Evolutionary conservation across 2,113 vertebrate species (phyloP).

Genomic region (Chionis minor): DNA sequence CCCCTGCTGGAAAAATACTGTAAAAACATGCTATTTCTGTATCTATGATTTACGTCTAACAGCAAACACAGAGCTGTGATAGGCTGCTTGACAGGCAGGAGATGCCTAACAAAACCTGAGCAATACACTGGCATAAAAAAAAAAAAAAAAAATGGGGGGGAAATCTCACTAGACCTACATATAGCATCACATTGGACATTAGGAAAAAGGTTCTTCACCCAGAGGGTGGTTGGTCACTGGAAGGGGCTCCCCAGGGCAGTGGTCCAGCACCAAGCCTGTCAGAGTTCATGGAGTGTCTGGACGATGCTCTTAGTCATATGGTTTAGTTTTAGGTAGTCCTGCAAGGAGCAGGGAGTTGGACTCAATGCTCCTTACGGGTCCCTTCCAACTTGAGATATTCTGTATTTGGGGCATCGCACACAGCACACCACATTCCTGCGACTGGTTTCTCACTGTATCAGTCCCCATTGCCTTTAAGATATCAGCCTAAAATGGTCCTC

Average conservation of each 20-base stretch:
- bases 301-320: fast-evolving
- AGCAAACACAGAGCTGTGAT: not conserved
- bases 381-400: not conserved
- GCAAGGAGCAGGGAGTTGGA: not conserved
- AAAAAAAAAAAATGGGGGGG: not conserved
- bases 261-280: fast-evolving
- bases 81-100: not conserved
- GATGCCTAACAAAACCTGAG: not conserved
- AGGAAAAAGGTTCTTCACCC: not conserved
- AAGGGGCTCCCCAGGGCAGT: not conserved
- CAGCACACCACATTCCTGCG: not conserved
- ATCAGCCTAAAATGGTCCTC: not conserved
- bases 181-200: not conserved
- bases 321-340: not conserved
- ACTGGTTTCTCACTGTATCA: not conserved
- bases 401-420: not conserved
- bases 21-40: not conserved
- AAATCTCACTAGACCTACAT: not conserved
- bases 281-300: not conserved
- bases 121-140: not conserved
- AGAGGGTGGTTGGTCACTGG: not conserved
- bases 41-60: not conserved
- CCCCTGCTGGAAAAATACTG: constrained; percentile 45
- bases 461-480: not conserved
- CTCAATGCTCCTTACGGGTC: not conserved